Percentiles rank a stretch among this genome's conserved stretches.
Conservation (phyloP, 2,888 invertebrate species). For the Drosophila meridionalis region DNA sequence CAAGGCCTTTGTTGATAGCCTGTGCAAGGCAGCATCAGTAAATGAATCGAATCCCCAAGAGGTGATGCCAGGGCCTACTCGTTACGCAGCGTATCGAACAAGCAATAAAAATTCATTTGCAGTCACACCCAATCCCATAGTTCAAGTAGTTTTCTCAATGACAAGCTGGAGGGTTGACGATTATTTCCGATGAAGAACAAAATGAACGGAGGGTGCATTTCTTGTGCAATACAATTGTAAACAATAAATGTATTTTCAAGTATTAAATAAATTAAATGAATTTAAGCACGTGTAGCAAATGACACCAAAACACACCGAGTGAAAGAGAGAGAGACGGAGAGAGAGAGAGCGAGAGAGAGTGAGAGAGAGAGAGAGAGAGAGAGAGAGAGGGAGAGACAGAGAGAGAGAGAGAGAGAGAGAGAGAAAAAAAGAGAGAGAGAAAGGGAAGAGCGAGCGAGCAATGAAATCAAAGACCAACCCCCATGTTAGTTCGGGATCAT, state of each 20-base stretch:
- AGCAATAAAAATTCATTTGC: slow-evolving; percentile 67
- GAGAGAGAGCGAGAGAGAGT: slow-evolving; percentile 13
- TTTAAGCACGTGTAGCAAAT: slow-evolving; percentile 80
- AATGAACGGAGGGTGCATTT: slow-evolving; percentile 10
- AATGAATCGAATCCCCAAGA: slow-evolving; percentile 14
- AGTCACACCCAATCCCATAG: slow-evolving; percentile 54
- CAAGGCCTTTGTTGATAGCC: slow-evolving; percentile 1
- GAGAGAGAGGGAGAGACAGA: slow-evolving; percentile 10
- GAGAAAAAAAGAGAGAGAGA: no score
- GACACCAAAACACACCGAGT: slow-evolving; percentile 62
- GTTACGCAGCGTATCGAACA: slow-evolving; percentile 58
- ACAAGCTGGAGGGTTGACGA: slow-evolving; percentile 29
- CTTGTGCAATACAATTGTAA: slow-evolving; percentile 62
- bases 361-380: background rate
- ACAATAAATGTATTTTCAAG: slow-evolving; percentile 76
- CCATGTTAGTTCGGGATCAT: slow-evolving; percentile 76
- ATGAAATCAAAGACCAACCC: slow-evolving; percentile 65
- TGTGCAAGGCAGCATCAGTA: background rate
- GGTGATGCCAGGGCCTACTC: slow-evolving; percentile 15
- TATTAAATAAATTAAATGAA: slow-evolving; percentile 81
- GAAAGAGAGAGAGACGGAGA: slow-evolving; percentile 10
- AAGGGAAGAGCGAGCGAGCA: slow-evolving; percentile 1
- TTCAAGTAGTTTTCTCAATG: slow-evolving; percentile 29
- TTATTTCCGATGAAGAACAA: slow-evolving; percentile 12
- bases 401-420: slow-evolving; percentile 4